phyloP scores from a whole-genome alignment of 2,113 vertebrate genomes.

The Neopipo cinnamomea region DNA sequence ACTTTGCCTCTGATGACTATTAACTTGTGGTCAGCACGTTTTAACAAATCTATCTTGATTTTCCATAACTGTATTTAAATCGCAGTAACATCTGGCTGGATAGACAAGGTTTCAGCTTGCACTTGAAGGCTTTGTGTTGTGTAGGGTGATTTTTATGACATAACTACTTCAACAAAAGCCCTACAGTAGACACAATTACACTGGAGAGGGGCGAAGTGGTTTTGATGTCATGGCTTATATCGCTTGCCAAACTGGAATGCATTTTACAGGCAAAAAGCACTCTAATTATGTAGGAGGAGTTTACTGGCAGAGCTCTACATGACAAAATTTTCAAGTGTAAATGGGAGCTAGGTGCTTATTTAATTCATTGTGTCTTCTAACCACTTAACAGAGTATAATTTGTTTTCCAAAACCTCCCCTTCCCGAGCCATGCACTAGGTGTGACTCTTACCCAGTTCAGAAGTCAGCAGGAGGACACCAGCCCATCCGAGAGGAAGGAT shows the following conservation, averaged over 20 bases:
- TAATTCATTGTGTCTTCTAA: neutral
- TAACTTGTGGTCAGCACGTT: neutral
- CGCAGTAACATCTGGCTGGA: neutral
- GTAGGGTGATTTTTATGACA: neutral
- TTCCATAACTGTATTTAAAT: neutral
- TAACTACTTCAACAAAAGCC: slow-evolving; percentile 28
- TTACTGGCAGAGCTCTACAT: neutral
- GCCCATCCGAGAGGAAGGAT: neutral
- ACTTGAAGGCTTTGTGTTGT: neutral
- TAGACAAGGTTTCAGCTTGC: neutral
- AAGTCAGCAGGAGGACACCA: neutral
- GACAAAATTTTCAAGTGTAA: slow-evolving; percentile 1
- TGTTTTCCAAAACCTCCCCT: neutral
- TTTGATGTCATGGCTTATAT: neutral
- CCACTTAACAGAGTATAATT: neutral
- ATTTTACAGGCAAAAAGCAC: neutral
- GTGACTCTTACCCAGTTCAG: neutral
- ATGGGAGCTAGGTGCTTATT: neutral
- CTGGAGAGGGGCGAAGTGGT: too few species aligned
- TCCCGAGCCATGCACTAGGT: neutral
- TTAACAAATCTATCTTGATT: neutral
- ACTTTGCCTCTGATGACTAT: neutral
- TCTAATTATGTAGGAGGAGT: slow-evolving; percentile 27
- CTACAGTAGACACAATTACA: neutral
- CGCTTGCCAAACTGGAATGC: neutral